These are phyloP conservation scores for Liposcelis brunnea DNA, from an alignment of 2,888 invertebrate species.

Conservation along the genomic window DNA sequence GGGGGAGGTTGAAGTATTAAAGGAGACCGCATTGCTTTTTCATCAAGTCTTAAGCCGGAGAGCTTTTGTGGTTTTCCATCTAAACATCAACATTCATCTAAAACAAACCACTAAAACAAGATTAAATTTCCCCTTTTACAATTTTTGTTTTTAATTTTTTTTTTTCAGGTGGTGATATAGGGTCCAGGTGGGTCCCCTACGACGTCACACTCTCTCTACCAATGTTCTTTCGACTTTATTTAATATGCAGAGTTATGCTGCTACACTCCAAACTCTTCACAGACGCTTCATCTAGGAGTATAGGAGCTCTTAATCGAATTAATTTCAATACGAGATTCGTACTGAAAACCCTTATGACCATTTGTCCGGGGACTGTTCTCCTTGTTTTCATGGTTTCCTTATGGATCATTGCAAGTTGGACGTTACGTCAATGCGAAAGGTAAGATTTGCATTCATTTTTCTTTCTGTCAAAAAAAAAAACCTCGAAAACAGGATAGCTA, in stretches of 20 bases:
- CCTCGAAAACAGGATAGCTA: too few relatives aligned
- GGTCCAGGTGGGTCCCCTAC: conserved; percentile 61
- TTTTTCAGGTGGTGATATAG: conserved; percentile 31
- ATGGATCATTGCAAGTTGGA: conserved; percentile 99
- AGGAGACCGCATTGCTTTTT: too few relatives aligned
- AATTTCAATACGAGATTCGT: conserved; percentile 95
- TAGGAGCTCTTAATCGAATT: conserved; percentile 93
- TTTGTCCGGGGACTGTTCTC: conserved; percentile 94
- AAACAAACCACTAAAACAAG: too few relatives aligned
- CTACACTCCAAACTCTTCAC: conserved; percentile 99
- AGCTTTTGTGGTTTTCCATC: too few relatives aligned
- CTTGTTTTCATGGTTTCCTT: conserved; percentile 98
- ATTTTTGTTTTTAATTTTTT: not conserved
- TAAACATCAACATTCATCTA: too few relatives aligned
- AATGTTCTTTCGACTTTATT: conserved; percentile 98
- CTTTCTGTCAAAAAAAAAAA: too few relatives aligned
- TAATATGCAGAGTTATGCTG: conserved; percentile 98
- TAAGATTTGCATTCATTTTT: conserved; percentile 29
- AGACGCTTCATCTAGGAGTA: conserved; percentile 95
- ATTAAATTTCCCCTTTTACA: too few relatives aligned
- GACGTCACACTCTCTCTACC: conserved; percentile 96
- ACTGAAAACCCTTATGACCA: conserved; percentile 98
- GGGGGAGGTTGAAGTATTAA: too few relatives aligned
- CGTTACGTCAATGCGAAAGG: conserved; percentile 96
- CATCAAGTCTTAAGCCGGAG: too few relatives aligned